Evolutionary conservation across 2,113 vertebrate genomes (phyloP).

Genomic region (Atherinomorus stipes): DNA sequence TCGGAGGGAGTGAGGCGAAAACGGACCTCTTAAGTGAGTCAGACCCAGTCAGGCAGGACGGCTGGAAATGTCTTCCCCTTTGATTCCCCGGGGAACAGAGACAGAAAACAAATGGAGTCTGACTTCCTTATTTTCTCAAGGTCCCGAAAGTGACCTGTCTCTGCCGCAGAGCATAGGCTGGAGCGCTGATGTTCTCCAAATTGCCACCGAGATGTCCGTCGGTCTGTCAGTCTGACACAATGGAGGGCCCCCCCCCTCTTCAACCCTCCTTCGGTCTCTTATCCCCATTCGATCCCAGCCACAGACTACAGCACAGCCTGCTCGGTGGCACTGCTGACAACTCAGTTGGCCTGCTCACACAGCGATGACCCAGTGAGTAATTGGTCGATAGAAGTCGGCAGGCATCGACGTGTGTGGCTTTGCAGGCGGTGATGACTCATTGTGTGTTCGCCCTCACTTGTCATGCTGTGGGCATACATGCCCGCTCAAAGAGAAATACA

Average conservation of each 20-base stretch:
- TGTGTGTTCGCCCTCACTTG: slow-evolving; percentile 32
- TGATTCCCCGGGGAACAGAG: slow-evolving; percentile 66
- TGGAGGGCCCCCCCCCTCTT: slow-evolving; percentile 3
- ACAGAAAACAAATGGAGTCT: slow-evolving; percentile 75
- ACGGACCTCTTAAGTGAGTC: slow-evolving; percentile 73
- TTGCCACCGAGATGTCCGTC: slow-evolving; percentile 37
- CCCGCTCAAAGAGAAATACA: slow-evolving; percentile 11
- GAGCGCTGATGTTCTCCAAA: slow-evolving; percentile 22
- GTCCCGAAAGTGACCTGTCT: slow-evolving; percentile 61
- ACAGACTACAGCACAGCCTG: slow-evolving; percentile 12
- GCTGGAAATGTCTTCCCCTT: slow-evolving; percentile 70
- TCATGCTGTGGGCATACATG: slow-evolving; percentile 24
- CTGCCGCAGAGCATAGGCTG: slow-evolving; percentile 24
- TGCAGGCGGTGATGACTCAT: slow-evolving; percentile 44
- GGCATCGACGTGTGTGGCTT: slow-evolving; percentile 50
- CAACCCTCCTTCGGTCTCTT: background rate
- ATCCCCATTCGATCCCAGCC: slow-evolving; percentile 28
- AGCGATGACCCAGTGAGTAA: slow-evolving; percentile 51
- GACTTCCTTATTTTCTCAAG: slow-evolving; percentile 74
- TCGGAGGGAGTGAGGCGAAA: slow-evolving; percentile 51
- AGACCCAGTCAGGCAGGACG: slow-evolving; percentile 65
- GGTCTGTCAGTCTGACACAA: slow-evolving; percentile 60
- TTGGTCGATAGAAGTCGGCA: slow-evolving; percentile 60
- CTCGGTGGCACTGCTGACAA: slow-evolving; percentile 54
- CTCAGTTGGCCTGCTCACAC: slow-evolving; percentile 57